Evolutionary conservation across 2,113 vertebrate species (phyloP).

Genomic region (Cyanoramphus novaezelandiae): DNA sequence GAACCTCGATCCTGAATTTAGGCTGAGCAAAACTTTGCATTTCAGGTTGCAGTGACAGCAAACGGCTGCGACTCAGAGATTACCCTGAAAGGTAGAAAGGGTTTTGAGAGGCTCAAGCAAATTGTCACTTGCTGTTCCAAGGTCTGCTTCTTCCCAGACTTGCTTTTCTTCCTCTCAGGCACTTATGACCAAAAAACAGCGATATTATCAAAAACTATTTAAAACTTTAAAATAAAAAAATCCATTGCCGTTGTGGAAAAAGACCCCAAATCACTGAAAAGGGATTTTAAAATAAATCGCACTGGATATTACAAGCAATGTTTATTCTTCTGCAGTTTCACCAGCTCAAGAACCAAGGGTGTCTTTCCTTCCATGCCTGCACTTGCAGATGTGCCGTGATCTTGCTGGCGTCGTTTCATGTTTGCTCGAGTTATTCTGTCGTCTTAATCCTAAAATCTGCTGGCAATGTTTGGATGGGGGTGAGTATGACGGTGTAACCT

Average conservation of each 20-base stretch:
- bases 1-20: not conserved
- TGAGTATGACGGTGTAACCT: not conserved
- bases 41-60: not conserved
- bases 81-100: not conserved
- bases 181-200: not conserved
- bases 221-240: not conserved
- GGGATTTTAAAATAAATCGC: not conserved
- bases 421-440: not conserved
- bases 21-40: not conserved
- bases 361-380: not conserved
- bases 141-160: not conserved
- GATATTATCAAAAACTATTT: not conserved
- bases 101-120: not conserved
- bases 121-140: not conserved
- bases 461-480: not conserved
- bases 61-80: not conserved
- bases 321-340: not conserved
- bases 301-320: not conserved
- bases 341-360: not conserved
- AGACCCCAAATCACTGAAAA: not conserved
- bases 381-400: not conserved
- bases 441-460: not conserved
- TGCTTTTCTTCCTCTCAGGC: not conserved
- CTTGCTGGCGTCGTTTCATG: not conserved
- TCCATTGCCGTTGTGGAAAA: not conserved